These are phyloP conservation scores for Petrolisthes cinctipes DNA, from an alignment of 2,888 invertebrate genomes.

Conservation along the genomic window DNA sequence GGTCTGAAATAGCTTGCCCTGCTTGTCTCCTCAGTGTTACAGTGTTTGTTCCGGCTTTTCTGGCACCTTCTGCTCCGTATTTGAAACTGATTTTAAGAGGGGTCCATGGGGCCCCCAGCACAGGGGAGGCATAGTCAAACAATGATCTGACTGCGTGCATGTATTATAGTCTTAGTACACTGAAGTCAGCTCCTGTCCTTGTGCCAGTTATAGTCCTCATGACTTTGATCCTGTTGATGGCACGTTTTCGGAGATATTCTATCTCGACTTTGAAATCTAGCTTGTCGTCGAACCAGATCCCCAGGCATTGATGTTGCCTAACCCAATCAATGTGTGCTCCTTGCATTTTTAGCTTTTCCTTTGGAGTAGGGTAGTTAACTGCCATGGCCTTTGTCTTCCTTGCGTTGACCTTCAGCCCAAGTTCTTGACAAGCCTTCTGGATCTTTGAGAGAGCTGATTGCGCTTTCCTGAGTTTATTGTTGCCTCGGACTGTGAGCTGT, in stretches of 20 bases:
- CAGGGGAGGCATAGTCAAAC: neutral
- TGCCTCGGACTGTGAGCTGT: neutral
- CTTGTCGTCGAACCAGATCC: no score
- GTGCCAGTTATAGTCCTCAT: no score
- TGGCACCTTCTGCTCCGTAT: neutral
- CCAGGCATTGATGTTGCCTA: neutral
- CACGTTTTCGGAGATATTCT: no score
- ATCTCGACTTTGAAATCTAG: no score
- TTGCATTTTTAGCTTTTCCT: neutral
- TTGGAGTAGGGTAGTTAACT: neutral
- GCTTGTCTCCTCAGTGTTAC: neutral
- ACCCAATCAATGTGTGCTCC: neutral
- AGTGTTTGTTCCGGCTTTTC: neutral
- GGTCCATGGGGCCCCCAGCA: neutral
- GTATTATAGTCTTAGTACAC: neutral
- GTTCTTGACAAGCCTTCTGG: neutral
- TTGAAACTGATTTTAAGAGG: neutral
- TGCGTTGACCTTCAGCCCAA: neutral
- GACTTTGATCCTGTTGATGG: no score
- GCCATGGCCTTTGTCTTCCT: constrained; percentile 11
- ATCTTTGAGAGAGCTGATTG: neutral
- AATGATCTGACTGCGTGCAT: neutral
- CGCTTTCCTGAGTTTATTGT: neutral
- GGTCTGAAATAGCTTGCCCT: neutral
- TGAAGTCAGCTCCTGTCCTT: neutral